These are phyloP conservation scores for Mylabris phalerata DNA, from an alignment of 1,140 invertebrate genomes.

Conservation along the genomic window DNA sequence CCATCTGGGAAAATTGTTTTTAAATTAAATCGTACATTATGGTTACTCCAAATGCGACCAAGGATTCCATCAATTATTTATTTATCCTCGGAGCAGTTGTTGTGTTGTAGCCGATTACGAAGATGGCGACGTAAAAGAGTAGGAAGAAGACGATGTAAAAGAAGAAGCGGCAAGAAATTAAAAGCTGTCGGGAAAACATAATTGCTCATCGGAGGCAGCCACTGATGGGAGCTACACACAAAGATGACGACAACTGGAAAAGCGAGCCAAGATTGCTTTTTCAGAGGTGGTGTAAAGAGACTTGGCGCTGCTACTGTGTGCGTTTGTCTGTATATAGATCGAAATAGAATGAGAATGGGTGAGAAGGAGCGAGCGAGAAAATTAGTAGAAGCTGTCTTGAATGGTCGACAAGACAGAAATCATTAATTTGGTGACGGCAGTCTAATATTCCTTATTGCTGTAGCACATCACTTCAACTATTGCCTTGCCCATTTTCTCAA, in stretches of 20 bases:
- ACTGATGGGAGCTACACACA: constrained; percentile 18
- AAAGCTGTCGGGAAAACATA: constrained; percentile 31
- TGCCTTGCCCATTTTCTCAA: background rate
- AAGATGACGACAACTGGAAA: constrained; percentile 23
- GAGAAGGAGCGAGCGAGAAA: constrained; percentile 4
- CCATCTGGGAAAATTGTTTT: constrained; percentile 25
- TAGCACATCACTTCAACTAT: too few relatives aligned
- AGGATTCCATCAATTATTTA: constrained; percentile 28
- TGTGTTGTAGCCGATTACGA: background rate
- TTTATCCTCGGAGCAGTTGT: constrained; percentile 23
- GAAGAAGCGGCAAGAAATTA: constrained; percentile 22
- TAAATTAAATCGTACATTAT: constrained; percentile 26
- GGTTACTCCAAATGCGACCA: constrained; percentile 17
- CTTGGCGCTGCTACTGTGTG: too few relatives aligned
- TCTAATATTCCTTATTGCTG: constrained; percentile 23
- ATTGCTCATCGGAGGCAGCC: constrained; percentile 27
- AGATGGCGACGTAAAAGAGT: too few relatives aligned
- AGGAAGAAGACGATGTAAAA: too few relatives aligned
- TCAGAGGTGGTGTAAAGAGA: too few relatives aligned
- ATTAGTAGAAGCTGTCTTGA: constrained; percentile 17
- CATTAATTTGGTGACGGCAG: constrained; percentile 25
- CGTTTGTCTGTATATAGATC: too few relatives aligned
- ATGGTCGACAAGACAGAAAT: constrained; percentile 26
- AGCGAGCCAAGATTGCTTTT: constrained; percentile 16
- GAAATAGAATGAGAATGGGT: too few relatives aligned